These are phyloP conservation scores for Rhodinocichla rosea DNA, from an alignment of 2,113 vertebrate genomes.

Conservation along the genomic window DNA sequence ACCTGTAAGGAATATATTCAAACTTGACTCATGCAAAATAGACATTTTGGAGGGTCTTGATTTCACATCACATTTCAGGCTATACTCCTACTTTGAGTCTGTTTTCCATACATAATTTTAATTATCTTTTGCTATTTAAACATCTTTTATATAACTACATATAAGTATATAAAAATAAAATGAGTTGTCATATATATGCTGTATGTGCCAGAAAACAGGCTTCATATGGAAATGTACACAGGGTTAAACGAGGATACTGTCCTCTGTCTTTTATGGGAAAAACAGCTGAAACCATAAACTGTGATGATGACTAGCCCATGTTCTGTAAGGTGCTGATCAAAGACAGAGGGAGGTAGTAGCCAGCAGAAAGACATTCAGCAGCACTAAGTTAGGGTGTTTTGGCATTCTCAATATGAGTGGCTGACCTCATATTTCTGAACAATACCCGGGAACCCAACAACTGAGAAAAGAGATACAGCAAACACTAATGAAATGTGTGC, in stretches of 20 bases:
- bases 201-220: not conserved
- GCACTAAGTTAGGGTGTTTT: fast-evolving
- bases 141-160: not conserved
- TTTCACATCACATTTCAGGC: not conserved
- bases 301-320: not conserved
- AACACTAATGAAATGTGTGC: not conserved
- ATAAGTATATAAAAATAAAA: not conserved
- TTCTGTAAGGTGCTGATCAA: not conserved
- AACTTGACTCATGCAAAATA: not conserved
- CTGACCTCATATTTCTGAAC: not conserved
- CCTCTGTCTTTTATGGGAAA: not conserved
- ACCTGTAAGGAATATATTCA: not conserved
- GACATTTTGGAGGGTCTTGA: not conserved
- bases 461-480: not conserved
- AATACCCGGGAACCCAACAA: not conserved
- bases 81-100: not conserved
- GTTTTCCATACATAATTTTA: not conserved
- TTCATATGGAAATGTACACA: not conserved
- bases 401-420: not conserved
- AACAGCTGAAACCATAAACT: not conserved
- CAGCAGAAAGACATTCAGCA: not conserved
- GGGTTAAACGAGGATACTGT: not conserved
- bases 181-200: not conserved
- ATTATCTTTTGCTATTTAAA: not conserved
- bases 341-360: not conserved